Base-by-base conservation (phyloP, 2,113 vertebrate species). In the Poecilia latipinna region DNA sequence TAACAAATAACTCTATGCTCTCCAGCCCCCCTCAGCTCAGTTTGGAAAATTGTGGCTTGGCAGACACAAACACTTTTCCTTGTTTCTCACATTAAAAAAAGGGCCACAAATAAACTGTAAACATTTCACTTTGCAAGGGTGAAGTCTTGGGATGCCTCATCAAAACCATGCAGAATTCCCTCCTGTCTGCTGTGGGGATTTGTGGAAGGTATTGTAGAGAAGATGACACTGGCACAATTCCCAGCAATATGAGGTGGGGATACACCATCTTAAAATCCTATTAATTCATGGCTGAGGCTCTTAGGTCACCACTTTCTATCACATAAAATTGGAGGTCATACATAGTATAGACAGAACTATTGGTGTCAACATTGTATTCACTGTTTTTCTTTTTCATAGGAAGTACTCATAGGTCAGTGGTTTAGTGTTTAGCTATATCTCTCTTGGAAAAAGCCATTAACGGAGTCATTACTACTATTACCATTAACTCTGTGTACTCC, bases 161-260 rank as follows among this genome's bases (percentile, higher is more conserved):
- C 87, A 86, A 93, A 93, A 88, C 82, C 84, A 70, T 93, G 87
- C 90, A 89, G 93, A 89, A 91, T 81, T 80, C 74, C 72, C 61
- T 4, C 37, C 73, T 48, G 37, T 70, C 83, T 61, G 87, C 82
- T 73, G 72, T 26, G 75, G 88, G 89, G 88, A 86, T 65, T 78
- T 79, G 79, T 77, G 76, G 75, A 74, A 67, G 82, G 74, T 75
- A 80, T 85, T 86, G 85, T 79, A 77, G 48, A 65, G 69, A 63
- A 74, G 88, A 84, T 81, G 78, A 80, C 75, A 72, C 68, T 80
- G 68, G 75, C 82, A 83, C 82, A 86, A 79, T 72, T 80, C 84
- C 48, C 79, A 70, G 82, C 65, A 77, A 82, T 67, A 75, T 89
- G 89, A 79, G 79, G 82, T 77, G 75, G 78, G 75, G 83, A 68